Percentiles rank a stretch among this genome's conserved stretches.
These are phyloP conservation scores for Myotis daubentonii DNA, from an alignment of 2,797 vertebrate genomes.

Conservation along the genomic window DNA sequence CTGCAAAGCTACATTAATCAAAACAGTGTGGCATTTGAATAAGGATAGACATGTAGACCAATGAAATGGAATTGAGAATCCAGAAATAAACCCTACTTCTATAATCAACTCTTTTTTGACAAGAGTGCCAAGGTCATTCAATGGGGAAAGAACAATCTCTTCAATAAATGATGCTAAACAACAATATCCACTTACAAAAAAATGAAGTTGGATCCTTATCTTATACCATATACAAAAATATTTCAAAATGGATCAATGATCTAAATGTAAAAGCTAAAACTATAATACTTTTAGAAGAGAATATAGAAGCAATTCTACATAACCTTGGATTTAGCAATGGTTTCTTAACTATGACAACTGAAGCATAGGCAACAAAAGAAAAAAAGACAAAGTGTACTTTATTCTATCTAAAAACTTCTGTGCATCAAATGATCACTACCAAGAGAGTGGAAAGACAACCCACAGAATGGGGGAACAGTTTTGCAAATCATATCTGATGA, in stretches of 20 bases:
- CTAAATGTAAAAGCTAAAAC: background rate
- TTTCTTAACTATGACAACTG: background rate
- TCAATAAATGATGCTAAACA: background rate
- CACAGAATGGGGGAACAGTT: background rate
- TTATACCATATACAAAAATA: background rate
- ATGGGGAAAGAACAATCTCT: no score
- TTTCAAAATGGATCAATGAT: background rate
- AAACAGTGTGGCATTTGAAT: background rate
- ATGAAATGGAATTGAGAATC: background rate
- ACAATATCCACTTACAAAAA: background rate
- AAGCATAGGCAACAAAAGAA: background rate
- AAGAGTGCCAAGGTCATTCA: background rate
- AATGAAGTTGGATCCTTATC: background rate
- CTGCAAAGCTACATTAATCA: background rate
- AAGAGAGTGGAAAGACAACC: background rate
- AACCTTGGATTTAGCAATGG: background rate
- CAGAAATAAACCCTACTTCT: background rate
- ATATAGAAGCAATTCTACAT: background rate
- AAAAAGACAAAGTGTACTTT: background rate
- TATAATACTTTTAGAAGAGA: constrained; percentile 17
- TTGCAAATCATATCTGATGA: background rate
- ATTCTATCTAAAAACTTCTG: background rate
- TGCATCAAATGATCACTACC: background rate
- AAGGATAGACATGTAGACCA: background rate
- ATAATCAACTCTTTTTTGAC: background rate